Evolutionary conservation across 2,888 invertebrate genomes (phyloP).

Genomic region (Tachystola acroxantha): DNA sequence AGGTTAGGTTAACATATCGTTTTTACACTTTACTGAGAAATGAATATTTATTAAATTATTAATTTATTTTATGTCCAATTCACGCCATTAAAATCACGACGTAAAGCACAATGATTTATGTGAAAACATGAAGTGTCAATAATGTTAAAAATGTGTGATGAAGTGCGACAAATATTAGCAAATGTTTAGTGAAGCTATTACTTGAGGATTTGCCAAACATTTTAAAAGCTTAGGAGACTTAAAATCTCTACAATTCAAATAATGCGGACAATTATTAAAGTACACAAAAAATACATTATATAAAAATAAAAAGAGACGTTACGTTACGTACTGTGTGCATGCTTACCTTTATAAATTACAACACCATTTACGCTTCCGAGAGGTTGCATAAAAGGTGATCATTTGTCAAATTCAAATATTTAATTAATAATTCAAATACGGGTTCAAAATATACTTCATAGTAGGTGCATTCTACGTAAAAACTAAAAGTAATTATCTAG

Average conservation of each 20-base stretch:
- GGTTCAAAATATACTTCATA: slow-evolving; percentile 62
- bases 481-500: slow-evolving; percentile 66
- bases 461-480: slow-evolving; percentile 70
- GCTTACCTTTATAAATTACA: slow-evolving; percentile 76
- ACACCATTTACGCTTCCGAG: slow-evolving; percentile 75
- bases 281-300: slow-evolving; percentile 4
- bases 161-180: not conserved
- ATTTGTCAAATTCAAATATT: slow-evolving; percentile 68
- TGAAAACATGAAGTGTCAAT: slow-evolving; percentile 8
- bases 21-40: too few species aligned
- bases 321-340: slow-evolving; percentile 70
- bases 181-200: not conserved
- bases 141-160: not conserved
- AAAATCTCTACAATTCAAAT: not conserved
- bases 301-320: slow-evolving; percentile 29
- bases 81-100: slow-evolving; percentile 25
- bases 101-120: slow-evolving; percentile 24
- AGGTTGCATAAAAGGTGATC: slow-evolving; percentile 77
- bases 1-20: too few species aligned
- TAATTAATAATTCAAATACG: slow-evolving; percentile 27
- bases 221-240: slow-evolving; percentile 17
- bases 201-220: slow-evolving; percentile 14
- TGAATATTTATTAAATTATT: too few species aligned
- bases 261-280: not conserved
- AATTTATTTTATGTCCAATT: too few species aligned